Base-by-base conservation (phyloP, 2,797 vertebrate genomes). In the Otus scops region DNA sequence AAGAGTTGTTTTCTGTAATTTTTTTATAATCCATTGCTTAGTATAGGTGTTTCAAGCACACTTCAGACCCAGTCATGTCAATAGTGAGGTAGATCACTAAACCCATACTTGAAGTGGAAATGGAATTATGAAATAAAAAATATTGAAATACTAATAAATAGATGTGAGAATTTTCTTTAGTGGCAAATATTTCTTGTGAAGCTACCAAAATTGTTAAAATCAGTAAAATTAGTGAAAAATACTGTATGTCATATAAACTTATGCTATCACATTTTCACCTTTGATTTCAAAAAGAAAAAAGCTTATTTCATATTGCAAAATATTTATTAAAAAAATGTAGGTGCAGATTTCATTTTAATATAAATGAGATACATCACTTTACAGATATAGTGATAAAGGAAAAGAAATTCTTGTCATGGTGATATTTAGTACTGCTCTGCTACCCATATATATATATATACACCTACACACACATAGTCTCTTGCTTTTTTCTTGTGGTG, bases 21-120 rank as follows among this genome's bases (percentile, higher is more conserved):
- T 74, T 74, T 84, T 74, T 48, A 8, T 67, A 41, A 38, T 2
- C 3, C 6, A 1, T 21, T 74, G 21, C 12, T 70, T 74, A 36
- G 9, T 11, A 8, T 17, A 32, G 22, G 5, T 57, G 15, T 79
- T 91, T 67, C 19, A 77, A 43, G 26, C 11, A 23, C 38, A 34
- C 18, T 74, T 70, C 20, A 48, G 10, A 69, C 3, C 4, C 30
- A 48, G 0, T 59, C 3, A 0, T 38, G 6, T 59, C 10, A 9
- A 9, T 19, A 69, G 13, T 50, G 27, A 73, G 8, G 6, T n/a
- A 45, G 7, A 45, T 18, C 59, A 10, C 23, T 79, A 22, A 89
- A 53, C 13, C 13, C 6, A 12, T 7, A 45, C 15, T 12, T 65
- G 12, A 84, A 86, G 12, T 48, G 13, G 9, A 10, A 30, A 41